phyloP scores from a whole-genome alignment of 2,797 vertebrate genomes.

The Aeoliscus strigatus region DNA sequence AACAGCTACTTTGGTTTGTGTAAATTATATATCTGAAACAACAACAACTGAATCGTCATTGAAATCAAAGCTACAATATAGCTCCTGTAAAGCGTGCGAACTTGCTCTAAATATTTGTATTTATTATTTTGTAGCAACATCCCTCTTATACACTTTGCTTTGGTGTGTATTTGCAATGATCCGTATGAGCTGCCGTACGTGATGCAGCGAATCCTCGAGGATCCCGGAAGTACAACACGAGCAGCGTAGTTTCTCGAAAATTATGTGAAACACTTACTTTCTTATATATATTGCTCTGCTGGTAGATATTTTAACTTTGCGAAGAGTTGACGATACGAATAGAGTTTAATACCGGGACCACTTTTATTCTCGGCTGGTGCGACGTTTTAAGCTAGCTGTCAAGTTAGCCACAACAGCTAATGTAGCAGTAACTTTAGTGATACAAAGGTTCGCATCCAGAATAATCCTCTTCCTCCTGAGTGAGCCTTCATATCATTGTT shows the following conservation, averaged over 20 bases:
- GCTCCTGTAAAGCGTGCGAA: too few species aligned
- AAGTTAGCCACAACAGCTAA: slow-evolving; percentile 20
- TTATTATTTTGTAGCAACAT: too few species aligned
- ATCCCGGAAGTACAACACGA: slow-evolving; percentile 25
- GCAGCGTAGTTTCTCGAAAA: background rate
- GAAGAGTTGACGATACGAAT: too few species aligned
- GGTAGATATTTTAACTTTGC: background rate
- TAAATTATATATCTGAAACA: too few species aligned
- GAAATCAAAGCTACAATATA: too few species aligned
- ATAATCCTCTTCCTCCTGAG: background rate
- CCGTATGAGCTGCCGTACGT: slow-evolving; percentile 11
- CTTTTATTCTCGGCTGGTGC: background rate
- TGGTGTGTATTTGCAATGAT: background rate
- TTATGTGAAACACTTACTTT: fast-evolving
- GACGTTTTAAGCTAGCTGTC: background rate
- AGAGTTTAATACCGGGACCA: background rate
- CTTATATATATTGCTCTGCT: fast-evolving
- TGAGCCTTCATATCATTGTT: background rate
- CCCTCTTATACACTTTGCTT: too few species aligned
- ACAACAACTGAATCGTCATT: too few species aligned
- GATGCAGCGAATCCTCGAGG: background rate
- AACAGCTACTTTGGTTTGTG: too few species aligned
- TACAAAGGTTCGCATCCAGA: background rate
- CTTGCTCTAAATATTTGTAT: too few species aligned
- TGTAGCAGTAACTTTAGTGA: slow-evolving; percentile 1